Percentiles rank a stretch among this genome's conserved stretches.
Conservation (phyloP, 2,888 invertebrate species). For the Steinernema hermaphroditum region DNA sequence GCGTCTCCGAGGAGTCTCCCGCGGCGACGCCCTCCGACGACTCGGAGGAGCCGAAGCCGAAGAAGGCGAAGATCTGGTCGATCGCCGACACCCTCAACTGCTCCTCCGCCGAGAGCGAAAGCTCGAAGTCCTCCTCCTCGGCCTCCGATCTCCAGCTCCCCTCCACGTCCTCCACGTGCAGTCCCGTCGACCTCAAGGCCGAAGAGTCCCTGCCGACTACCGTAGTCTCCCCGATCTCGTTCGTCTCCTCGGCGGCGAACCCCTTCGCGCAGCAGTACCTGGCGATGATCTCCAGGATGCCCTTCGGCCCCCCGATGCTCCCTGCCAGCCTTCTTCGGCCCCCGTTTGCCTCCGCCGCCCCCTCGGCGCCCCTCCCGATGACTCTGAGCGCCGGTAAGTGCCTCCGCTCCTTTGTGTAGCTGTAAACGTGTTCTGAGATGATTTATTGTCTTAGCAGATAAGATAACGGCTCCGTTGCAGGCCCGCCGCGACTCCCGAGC, state of each 20-base stretch:
- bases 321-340: neutral
- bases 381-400: neutral
- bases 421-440: slow-evolving; percentile 28
- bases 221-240: slow-evolving; percentile 10
- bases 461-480: slow-evolving; percentile 21
- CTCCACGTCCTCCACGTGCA: neutral
- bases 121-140: neutral
- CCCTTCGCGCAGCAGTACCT: slow-evolving; percentile 29
- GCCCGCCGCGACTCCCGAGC: slow-evolving; percentile 15
- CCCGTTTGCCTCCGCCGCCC: neutral
- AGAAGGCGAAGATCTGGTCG: slow-evolving; percentile 59
- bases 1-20: slow-evolving; percentile 24
- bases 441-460: slow-evolving; percentile 21
- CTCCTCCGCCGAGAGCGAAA: slow-evolving; percentile 1
- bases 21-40: neutral
- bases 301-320: slow-evolving; percentile 16
- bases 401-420: neutral
- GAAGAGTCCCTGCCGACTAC: neutral
- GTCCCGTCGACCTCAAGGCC: slow-evolving; percentile 12
- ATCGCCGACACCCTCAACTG: slow-evolving; percentile 54
- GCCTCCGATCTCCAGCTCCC: slow-evolving; percentile 12
- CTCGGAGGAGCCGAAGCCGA: slow-evolving; percentile 33
- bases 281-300: slow-evolving; percentile 24
- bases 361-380: neutral
- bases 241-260: slow-evolving; percentile 24